Base-by-base conservation (phyloP, 2,888 invertebrate genomes). In the Neoitamus cyanurus region DNA sequence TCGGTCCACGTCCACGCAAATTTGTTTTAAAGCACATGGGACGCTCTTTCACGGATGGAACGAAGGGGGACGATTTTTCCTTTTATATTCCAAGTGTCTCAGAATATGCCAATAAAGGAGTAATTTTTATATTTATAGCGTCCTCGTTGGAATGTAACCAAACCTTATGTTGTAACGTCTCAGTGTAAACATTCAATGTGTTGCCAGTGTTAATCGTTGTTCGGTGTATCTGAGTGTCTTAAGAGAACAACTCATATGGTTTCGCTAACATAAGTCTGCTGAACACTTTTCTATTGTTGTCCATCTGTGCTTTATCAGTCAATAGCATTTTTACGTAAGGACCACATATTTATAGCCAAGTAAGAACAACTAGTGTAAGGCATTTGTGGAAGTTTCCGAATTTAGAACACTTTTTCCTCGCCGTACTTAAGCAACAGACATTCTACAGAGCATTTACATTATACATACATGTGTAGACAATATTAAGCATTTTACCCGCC, bases 191-290 rank as follows among this genome's bases (percentile, higher is more conserved):
- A 42, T 42, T 42, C 15, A 42, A n/a, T 42, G 58, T 58, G 58
- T 58, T 58, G 58, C 25, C 58, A 31, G 70, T 30, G 70, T 70
- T n/a, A 30, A 70, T 70, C 25, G 31, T 70, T 73, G 73, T 73
- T 34, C 73, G 36, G 31, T 73, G 37, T 73, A 73, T 37, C 73
- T 73, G 73, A 36, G 36, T 36, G 37, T 73, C 31, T 73, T 70
- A 70, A 30, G 36, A 34, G 31, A n/a, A 6, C 20, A 73, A 78
- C 77, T 78, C 48, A 78, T 78, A 30, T 78, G 78, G 78, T 78
- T 78, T 78, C 78, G 31, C 11, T 30, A 78, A 58, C 30, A 78
- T 78, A 48, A 78, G 78, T 78, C 48, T 78, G 48, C 58, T 31
- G 48, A 78, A 48, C 15, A 77, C 9, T 78, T 48, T 78, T 78